Evolutionary conservation across 2,797 vertebrate species (phyloP).

Genomic region (Tangara arthus): DNA sequence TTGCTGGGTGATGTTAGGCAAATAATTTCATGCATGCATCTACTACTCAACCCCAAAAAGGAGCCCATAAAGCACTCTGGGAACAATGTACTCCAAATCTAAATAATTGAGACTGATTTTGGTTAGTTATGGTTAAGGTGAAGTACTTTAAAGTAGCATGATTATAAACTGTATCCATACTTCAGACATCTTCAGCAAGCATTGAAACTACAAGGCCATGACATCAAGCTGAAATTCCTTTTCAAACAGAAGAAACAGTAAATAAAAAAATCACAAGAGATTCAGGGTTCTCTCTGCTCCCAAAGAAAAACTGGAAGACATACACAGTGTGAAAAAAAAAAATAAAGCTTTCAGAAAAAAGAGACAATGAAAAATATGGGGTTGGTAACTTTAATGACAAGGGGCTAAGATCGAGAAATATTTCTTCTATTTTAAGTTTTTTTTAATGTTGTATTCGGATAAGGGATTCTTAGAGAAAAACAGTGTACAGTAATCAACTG

Average conservation of each 20-base stretch:
- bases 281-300: background rate
- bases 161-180: background rate
- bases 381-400: background rate
- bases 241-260: background rate
- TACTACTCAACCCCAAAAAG: background rate
- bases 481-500: background rate
- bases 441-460: background rate
- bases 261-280: background rate
- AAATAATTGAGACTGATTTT: background rate
- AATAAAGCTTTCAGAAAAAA: background rate
- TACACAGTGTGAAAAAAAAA: background rate
- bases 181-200: background rate
- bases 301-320: background rate
- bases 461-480: constrained; percentile 5
- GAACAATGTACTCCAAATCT: background rate
- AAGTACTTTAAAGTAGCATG: background rate
- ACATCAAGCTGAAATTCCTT: background rate
- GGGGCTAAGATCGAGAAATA: background rate
- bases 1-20: background rate
- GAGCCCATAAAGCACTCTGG: background rate
- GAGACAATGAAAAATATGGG: background rate
- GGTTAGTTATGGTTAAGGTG: background rate
- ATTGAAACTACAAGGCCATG: background rate
- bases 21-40: background rate
- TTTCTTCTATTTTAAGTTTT: background rate